Evolutionary conservation across 2,888 invertebrate genomes (phyloP).

Genomic region (Drosophila tanythrix): DNA sequence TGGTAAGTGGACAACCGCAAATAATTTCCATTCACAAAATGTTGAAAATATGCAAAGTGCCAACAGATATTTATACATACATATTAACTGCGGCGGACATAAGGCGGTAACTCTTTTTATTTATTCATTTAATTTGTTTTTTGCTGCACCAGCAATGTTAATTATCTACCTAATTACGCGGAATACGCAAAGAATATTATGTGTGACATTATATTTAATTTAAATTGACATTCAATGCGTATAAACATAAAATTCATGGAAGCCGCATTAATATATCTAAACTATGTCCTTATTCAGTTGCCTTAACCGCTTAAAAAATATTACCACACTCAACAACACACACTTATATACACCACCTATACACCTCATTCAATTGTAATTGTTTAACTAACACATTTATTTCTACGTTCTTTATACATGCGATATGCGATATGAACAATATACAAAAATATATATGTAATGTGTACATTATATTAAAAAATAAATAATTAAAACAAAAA

Average conservation of each 20-base stretch:
- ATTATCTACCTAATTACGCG: slow-evolving; percentile 43
- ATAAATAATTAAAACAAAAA: slow-evolving; percentile 25
- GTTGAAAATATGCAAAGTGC: slow-evolving; percentile 72
- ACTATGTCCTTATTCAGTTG: background rate
- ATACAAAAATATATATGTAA: slow-evolving; percentile 43
- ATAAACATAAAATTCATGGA: background rate
- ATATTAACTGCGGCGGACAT: slow-evolving; percentile 59
- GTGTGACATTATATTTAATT: slow-evolving; percentile 4
- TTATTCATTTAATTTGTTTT: slow-evolving; percentile 20
- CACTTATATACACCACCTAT: slow-evolving; percentile 17
- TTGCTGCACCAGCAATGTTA: slow-evolving; percentile 14
- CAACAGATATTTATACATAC: slow-evolving; percentile 58
- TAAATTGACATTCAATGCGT: background rate
- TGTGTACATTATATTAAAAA: slow-evolving; percentile 51
- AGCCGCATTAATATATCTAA: background rate
- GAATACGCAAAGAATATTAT: slow-evolving; percentile 17
- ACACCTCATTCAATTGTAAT: slow-evolving; percentile 61
- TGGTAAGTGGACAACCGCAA: slow-evolving; percentile 65
- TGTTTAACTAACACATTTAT: slow-evolving; percentile 76
- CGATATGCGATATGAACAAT: slow-evolving; percentile 49
- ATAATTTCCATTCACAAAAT: slow-evolving; percentile 77
- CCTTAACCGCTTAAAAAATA: slow-evolving; percentile 14
- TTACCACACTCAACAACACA: slow-evolving; percentile 14
- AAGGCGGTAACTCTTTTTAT: slow-evolving; percentile 43
- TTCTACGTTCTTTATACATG: slow-evolving; percentile 77